Evolutionary conservation across 1,140 invertebrate genomes (phyloP).

Genomic region (Holcopasites calliopsidis): DNA sequence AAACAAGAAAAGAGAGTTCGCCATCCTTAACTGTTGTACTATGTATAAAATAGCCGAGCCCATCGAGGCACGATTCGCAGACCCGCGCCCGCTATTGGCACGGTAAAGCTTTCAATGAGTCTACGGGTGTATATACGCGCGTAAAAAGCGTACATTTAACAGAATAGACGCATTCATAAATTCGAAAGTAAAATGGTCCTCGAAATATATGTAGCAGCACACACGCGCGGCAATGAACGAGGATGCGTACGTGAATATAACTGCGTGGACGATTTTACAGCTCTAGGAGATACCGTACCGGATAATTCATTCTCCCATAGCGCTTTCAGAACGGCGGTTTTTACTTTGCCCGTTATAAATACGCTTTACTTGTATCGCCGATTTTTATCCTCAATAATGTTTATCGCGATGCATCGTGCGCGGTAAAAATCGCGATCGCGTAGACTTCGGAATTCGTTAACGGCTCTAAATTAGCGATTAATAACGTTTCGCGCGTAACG

Average conservation of each 20-base stretch:
- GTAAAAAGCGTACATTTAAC: slow-evolving; percentile 19
- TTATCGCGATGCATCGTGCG: neutral
- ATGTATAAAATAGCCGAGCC: too few relatives aligned
- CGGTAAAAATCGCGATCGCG: too few relatives aligned
- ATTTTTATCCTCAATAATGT: neutral
- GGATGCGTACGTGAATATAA: neutral
- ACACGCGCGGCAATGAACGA: neutral
- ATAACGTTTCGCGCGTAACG: too few relatives aligned
- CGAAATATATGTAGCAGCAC: too few relatives aligned
- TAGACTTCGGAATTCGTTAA: too few relatives aligned
- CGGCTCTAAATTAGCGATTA: too few relatives aligned
- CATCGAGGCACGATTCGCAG: neutral
- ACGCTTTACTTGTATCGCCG: neutral
- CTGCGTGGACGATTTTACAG: slow-evolving; percentile 15
- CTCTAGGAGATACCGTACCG: slow-evolving; percentile 8
- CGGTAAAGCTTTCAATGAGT: neutral
- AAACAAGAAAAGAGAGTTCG: too few relatives aligned
- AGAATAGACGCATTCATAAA: slow-evolving; percentile 22
- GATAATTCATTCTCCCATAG: slow-evolving; percentile 20
- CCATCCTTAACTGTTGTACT: too few relatives aligned
- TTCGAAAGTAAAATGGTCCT: slow-evolving; percentile 15
- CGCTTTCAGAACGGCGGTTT: slow-evolving; percentile 13
- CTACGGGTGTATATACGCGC: neutral
- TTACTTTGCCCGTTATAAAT: slow-evolving; percentile 2
- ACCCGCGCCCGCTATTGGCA: neutral